Percentiles rank a stretch among this genome's conserved stretches.
Evolutionary conservation across 2,797 vertebrate genomes (phyloP).

Genomic region (Coregonus suidteri): DNA sequence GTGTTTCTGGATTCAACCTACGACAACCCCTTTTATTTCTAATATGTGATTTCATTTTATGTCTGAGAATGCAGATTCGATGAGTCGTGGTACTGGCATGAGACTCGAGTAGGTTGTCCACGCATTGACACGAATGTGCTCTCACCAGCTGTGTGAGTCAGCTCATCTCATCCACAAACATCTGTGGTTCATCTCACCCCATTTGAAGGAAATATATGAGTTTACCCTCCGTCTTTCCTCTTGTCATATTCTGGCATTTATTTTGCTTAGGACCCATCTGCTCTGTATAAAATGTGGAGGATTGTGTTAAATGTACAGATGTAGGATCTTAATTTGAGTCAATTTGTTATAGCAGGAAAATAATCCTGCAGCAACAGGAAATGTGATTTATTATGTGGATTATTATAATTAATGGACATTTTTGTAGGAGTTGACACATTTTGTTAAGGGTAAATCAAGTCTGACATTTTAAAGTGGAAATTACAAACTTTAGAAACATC

Average conservation of each 20-base stretch:
- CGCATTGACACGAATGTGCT: conserved; percentile 76
- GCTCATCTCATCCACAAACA: conserved; percentile 82
- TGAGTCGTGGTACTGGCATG: conserved; percentile 67
- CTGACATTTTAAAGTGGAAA: too few relatives aligned
- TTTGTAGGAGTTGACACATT: too few relatives aligned
- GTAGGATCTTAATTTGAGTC: too few relatives aligned
- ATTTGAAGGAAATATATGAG: conserved; percentile 88
- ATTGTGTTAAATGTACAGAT: conserved; percentile 43
- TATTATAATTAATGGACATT: too few relatives aligned
- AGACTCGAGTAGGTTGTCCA: conserved; percentile 74
- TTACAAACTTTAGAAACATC: too few relatives aligned
- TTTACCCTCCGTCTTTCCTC: conserved; percentile 71
- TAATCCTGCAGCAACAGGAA: too few relatives aligned
- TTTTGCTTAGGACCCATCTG: conserved; percentile 86
- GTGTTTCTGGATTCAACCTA: background rate
- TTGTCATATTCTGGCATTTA: conserved; percentile 80
- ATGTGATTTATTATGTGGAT: too few relatives aligned
- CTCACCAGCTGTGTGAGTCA: conserved; percentile 79
- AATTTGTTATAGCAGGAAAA: too few relatives aligned
- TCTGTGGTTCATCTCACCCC: conserved; percentile 86
- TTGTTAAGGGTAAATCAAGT: too few relatives aligned
- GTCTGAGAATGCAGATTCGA: conserved; percentile 58
- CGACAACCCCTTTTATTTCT: background rate
- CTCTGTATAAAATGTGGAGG: conserved; percentile 81
- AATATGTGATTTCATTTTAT: conserved; percentile 8